Conservation (phyloP, 2,888 invertebrate genomes). For the Drosophila anomalipes region DNA sequence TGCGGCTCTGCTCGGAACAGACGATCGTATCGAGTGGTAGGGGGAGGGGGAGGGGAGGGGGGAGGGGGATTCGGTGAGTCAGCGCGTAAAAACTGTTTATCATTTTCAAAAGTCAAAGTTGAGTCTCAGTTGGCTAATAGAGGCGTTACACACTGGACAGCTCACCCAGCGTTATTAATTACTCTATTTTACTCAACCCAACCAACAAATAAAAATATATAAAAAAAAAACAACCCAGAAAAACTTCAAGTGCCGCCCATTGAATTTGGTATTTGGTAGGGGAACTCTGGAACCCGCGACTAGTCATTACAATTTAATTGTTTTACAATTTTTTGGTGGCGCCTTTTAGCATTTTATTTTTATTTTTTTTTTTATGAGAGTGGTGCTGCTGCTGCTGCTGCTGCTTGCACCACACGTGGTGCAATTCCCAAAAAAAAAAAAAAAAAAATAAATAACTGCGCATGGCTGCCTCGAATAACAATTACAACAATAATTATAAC, state of each 20-base stretch:
- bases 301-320: constrained; percentile 82
- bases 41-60: rapidly evolving
- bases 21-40: constrained; percentile 7
- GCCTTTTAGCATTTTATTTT: constrained; percentile 69
- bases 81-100: constrained; percentile 71
- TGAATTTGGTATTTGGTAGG: constrained; percentile 28
- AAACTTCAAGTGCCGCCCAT: constrained; percentile 72
- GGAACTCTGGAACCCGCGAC: constrained; percentile 8
- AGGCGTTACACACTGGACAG: constrained; percentile 70
- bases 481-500: constrained; percentile 25
- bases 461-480: constrained; percentile 42
- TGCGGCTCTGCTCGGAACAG: constrained; percentile 15
- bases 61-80: constrained; percentile 24
- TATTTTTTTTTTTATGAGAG: neutral
- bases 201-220: neutral
- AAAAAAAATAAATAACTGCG: constrained; percentile 38
- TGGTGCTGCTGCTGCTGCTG: neutral
- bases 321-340: constrained; percentile 81
- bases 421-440: constrained; percentile 67
- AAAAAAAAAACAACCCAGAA: constrained; percentile 1
- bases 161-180: constrained; percentile 66
- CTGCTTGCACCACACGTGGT: constrained; percentile 70
- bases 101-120: constrained; percentile 65
- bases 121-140: constrained; percentile 70
- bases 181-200: constrained; percentile 63